Evolutionary conservation across 2,113 vertebrate species (phyloP).

Genomic region (Toxotes jaculatrix): DNA sequence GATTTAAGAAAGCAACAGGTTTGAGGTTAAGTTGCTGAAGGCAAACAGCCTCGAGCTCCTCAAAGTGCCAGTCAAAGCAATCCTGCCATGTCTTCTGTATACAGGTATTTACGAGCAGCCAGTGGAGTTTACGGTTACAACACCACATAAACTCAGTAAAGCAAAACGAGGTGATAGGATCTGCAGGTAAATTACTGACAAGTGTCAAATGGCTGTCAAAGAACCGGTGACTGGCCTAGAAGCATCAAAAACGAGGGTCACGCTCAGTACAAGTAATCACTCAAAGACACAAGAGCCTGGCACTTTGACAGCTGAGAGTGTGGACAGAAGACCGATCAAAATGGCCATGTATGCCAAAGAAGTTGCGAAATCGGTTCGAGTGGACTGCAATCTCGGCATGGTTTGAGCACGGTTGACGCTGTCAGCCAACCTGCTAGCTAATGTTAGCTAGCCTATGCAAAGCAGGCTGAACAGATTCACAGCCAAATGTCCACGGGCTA

Average conservation of each 20-base stretch:
- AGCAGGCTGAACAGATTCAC: background rate
- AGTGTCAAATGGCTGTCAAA: background rate
- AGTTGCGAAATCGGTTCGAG: conserved; percentile 50
- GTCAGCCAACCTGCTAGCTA: conserved; percentile 31
- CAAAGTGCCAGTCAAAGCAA: conserved; percentile 3
- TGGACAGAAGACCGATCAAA: conserved; percentile 2
- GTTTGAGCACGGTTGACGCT: background rate
- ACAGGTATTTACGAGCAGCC: background rate
- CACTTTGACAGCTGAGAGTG: background rate
- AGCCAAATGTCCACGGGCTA: background rate
- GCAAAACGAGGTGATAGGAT: background rate
- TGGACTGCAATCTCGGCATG: conserved; percentile 15
- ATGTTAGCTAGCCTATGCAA: conserved; percentile 6
- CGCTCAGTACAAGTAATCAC: background rate
- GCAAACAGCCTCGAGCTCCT: background rate
- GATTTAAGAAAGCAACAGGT: conserved; percentile 34
- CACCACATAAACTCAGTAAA: conserved; percentile 18
- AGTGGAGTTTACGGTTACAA: background rate
- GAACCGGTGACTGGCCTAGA: background rate
- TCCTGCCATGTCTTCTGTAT: background rate
- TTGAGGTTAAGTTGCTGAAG: conserved; percentile 11
- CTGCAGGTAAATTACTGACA: background rate
- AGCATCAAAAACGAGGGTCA: background rate
- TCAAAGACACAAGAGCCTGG: background rate
- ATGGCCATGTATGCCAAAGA: conserved; percentile 17